Conservation (phyloP, 2,888 invertebrate genomes). For the Timandra comae region DNA sequence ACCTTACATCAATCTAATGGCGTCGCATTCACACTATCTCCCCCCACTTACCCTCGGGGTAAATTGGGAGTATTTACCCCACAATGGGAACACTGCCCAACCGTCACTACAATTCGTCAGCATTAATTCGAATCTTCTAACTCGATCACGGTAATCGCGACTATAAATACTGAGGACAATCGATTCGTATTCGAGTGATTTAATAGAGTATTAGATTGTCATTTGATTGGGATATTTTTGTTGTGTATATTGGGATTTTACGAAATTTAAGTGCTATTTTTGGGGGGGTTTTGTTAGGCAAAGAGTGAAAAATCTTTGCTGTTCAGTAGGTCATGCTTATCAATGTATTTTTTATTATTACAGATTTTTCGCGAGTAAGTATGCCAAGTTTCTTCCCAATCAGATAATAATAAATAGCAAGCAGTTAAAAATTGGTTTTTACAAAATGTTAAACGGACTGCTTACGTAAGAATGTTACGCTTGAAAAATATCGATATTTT, state of each 20-base stretch:
- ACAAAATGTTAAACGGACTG: too few relatives aligned
- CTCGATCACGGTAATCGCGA: conserved; percentile 54
- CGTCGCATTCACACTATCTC: not conserved
- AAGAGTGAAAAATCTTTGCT: too few relatives aligned
- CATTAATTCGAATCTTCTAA: conserved; percentile 50
- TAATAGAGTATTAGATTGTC: conserved; percentile 43
- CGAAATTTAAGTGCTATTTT: not conserved
- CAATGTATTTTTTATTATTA: too few relatives aligned
- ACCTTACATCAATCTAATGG: conserved; percentile 5
- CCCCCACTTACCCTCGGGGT: too few relatives aligned
- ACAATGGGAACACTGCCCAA: conserved; percentile 1
- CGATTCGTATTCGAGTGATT: conserved; percentile 40
- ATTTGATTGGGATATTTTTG: conserved; percentile 24
- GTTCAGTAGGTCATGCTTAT: too few relatives aligned
- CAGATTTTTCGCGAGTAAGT: too few relatives aligned
- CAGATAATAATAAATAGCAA: too few relatives aligned
- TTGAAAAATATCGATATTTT: too few relatives aligned
- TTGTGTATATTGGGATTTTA: conserved; percentile 17
- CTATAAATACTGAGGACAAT: conserved; percentile 50
- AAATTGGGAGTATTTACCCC: not conserved
- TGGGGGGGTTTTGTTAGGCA: not conserved
- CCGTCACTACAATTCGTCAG: conserved; percentile 48
- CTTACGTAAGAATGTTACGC: too few relatives aligned
- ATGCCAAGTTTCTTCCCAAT: too few relatives aligned
- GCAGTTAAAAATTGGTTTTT: too few relatives aligned